These are phyloP conservation scores for Labeo calbasu DNA, from an alignment of 2,797 vertebrate species.

Conservation along the genomic window DNA sequence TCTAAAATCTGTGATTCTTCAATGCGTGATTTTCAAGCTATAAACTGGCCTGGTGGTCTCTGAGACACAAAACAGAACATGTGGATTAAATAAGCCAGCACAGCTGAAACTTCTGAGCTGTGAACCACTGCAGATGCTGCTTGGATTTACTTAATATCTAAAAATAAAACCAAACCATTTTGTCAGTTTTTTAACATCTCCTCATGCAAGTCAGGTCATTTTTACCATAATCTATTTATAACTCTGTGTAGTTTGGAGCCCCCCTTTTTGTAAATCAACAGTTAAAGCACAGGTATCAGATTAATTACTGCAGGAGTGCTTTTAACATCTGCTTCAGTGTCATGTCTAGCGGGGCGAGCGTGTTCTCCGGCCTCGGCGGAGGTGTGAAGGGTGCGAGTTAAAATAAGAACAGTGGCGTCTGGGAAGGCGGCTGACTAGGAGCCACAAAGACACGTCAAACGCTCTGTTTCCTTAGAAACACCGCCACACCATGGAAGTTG, in stretches of 20 bases:
- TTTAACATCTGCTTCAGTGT: slow-evolving; percentile 66
- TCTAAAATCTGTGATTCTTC: background rate
- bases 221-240: slow-evolving; percentile 30
- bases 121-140: background rate
- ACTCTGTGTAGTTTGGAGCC: slow-evolving; percentile 1
- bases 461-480: slow-evolving; percentile 59
- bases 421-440: slow-evolving; percentile 55
- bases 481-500: slow-evolving; percentile 48
- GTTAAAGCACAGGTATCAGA: slow-evolving; percentile 59
- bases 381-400: slow-evolving; percentile 56
- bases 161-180: slow-evolving; percentile 22
- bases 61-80: slow-evolving; percentile 15
- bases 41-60: background rate
- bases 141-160: slow-evolving; percentile 14
- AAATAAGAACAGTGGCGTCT: slow-evolving; percentile 64
- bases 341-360: slow-evolving; percentile 63
- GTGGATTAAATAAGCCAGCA: background rate
- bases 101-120: slow-evolving; percentile 6
- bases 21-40: background rate
- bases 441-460: slow-evolving; percentile 53
- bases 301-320: slow-evolving; percentile 62
- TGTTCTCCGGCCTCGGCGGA: slow-evolving; percentile 42
- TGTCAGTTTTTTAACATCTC: slow-evolving; percentile 20
- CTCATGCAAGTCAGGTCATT: background rate
- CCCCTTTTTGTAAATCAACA: slow-evolving; percentile 27